phyloP scores from a whole-genome alignment of 2,797 vertebrate species.

The Mallotus villosus region DNA sequence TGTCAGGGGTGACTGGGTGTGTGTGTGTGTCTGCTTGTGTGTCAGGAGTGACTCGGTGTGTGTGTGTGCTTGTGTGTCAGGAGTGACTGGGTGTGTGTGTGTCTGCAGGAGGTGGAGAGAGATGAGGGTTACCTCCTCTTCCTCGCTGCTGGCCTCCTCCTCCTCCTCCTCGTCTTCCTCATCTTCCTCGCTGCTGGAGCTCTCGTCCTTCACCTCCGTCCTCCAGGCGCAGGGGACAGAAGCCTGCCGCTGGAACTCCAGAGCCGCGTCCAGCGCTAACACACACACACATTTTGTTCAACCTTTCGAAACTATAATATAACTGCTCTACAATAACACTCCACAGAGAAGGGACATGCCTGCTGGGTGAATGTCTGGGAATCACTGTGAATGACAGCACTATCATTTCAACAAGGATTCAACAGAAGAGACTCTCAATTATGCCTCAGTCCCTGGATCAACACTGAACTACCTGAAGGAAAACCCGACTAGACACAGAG shows the following conservation, averaged over 20 bases:
- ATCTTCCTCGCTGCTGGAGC: constrained; percentile 80
- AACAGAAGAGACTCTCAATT: background rate
- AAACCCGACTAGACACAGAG: background rate
- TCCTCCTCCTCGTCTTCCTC: constrained; percentile 76
- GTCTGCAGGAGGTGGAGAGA: no score
- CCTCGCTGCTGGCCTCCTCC: constrained; percentile 69
- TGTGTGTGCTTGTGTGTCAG: no score
- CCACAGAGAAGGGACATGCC: no score
- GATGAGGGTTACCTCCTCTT: constrained; percentile 70
- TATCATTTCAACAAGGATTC: background rate
- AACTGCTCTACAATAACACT: no score
- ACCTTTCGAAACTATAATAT: background rate
- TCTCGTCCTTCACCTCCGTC: constrained; percentile 81
- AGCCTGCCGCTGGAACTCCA: constrained; percentile 72
- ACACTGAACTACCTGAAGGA: background rate
- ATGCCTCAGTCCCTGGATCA: background rate
- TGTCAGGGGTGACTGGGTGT: no score
- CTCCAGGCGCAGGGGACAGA: constrained; percentile 74
- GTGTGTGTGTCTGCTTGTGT: no score
- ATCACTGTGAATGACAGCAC: background rate
- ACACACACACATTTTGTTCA: constrained; percentile 3
- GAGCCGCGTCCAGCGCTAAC: constrained; percentile 73
- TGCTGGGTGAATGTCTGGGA: no score
- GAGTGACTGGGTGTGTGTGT: no score
- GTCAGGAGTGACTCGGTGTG: no score